phyloP scores from a whole-genome alignment of 2,797 vertebrate genomes.

The Nyctibius grandis region DNA sequence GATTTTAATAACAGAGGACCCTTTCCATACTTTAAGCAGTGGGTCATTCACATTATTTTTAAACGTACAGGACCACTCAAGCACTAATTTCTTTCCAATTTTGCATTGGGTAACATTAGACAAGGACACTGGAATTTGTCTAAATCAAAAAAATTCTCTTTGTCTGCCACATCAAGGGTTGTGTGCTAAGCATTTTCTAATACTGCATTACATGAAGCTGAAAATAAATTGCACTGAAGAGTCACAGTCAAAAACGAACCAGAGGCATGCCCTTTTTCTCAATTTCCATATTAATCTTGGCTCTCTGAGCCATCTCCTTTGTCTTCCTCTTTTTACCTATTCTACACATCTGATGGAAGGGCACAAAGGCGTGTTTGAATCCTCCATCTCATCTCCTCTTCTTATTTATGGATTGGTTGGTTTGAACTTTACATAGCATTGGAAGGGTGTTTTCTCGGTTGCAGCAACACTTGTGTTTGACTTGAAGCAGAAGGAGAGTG shows the following conservation, averaged over 20 bases:
- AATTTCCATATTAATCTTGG: not conserved
- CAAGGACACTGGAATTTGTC: conserved; percentile 9
- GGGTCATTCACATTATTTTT: conserved; percentile 57
- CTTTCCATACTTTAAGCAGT: conserved; percentile 17
- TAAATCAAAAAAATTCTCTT: not conserved
- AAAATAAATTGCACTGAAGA: conserved; percentile 6
- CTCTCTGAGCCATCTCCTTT: not conserved
- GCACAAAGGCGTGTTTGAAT: not conserved
- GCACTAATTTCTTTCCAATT: conserved; percentile 52
- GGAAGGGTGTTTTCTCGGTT: conserved; percentile 20
- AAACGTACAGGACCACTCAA: conserved; percentile 19
- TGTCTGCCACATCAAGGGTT: not conserved
- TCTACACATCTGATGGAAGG: not conserved
- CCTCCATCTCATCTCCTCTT: not conserved
- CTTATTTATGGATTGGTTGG: not conserved
- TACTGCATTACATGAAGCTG: not conserved
- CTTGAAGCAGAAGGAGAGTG: not conserved
- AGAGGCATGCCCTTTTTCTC: not conserved
- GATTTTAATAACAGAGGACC: conserved; percentile 26
- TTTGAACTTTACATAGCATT: not conserved
- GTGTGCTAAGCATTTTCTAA: not conserved
- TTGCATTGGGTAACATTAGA: conserved; percentile 36
- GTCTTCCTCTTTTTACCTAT: not conserved
- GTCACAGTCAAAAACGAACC: not conserved
- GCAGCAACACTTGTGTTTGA: conserved; percentile 14